Base-by-base conservation (phyloP, 2,113 vertebrate genomes). In the Grammatotria lemairii region DNA sequence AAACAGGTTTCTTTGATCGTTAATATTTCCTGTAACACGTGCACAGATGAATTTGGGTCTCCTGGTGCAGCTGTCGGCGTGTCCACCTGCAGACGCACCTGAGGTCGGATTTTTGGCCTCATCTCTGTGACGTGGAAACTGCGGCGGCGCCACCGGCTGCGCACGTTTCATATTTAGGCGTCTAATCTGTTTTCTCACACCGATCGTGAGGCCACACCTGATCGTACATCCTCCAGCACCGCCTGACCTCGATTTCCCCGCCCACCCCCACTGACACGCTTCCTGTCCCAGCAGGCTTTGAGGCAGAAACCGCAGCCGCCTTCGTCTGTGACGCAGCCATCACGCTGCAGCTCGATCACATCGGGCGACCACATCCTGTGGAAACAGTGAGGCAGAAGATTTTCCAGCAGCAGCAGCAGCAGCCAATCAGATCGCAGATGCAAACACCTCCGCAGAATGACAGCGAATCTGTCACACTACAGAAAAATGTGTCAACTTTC, bases 331-430 rank as follows among this genome's bases (percentile, higher is more conserved):
- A 95, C 94, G 88, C 53, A 85, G 82, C 38, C 91, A 85, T 13
- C 87, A 82, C 35, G 5, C 21, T 86, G 89, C 80, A 80, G 90
- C 88, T 83, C 82, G 31, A 95, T 95, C 95, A 81, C 96, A 88
- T 94, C 94, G 10, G 14, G 60, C 73, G 10, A 93, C 96, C 96
- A 86, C 96, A 90, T 96, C 96, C 96, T 93, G 89, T 94, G 95
- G 95, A 96, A 96, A 95, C 90, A 57, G 38, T 40, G 73, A 90
- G 63, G 54, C 60, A 28, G 60, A 85, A 83, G 63, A 82, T 81
- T 89, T 88, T 90, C 88, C 90, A 90, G 49, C 55, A 65, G 82
- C 85, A 54, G 88, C 86, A 57, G 88, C 83, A 54, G 73, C 93
- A 92, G 83, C 93, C 88, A 91, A 91, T 90, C 91, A 90, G 85